These are phyloP conservation scores for Fulica atra DNA, from an alignment of 2,113 vertebrate species.

Conservation along the genomic window DNA sequence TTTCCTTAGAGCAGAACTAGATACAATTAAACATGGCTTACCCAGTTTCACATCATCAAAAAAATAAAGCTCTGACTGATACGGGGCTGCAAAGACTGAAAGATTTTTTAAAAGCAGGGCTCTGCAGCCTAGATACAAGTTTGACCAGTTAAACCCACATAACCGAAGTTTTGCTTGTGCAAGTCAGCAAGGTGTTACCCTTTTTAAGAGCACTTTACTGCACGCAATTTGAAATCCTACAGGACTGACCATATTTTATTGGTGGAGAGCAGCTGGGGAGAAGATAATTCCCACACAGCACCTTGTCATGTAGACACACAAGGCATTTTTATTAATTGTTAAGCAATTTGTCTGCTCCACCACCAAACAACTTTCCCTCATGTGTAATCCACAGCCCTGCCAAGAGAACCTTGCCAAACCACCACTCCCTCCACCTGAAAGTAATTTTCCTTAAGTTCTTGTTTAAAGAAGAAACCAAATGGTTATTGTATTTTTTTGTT, in stretches of 20 bases:
- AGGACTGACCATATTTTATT: background rate
- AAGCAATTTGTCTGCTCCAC: constrained; percentile 42
- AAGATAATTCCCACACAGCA: constrained; percentile 6
- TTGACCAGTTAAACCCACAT: background rate
- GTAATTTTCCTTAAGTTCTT: constrained; percentile 20
- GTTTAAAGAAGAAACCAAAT: constrained; percentile 50
- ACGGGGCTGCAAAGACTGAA: background rate
- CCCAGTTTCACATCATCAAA: background rate
- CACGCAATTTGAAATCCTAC: background rate
- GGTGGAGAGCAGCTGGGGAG: constrained; percentile 21
- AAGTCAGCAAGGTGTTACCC: background rate
- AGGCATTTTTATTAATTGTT: constrained; percentile 57
- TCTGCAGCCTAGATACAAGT: background rate
- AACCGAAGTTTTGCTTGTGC: background rate
- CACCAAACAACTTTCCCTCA: constrained; percentile 56
- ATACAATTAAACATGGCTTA: too few relatives aligned
- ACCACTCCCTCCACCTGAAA: constrained; percentile 52
- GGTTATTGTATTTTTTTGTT: constrained; percentile 46
- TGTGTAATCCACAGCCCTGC: constrained; percentile 5
- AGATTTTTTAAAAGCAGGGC: background rate
- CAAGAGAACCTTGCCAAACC: constrained; percentile 41
- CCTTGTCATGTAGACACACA: background rate
- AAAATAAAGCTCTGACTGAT: background rate
- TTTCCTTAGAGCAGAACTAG: too few relatives aligned
- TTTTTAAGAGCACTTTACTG: background rate